Evolutionary conservation across 2,113 vertebrate species (phyloP).

Genomic region (Clupea harengus): DNA sequence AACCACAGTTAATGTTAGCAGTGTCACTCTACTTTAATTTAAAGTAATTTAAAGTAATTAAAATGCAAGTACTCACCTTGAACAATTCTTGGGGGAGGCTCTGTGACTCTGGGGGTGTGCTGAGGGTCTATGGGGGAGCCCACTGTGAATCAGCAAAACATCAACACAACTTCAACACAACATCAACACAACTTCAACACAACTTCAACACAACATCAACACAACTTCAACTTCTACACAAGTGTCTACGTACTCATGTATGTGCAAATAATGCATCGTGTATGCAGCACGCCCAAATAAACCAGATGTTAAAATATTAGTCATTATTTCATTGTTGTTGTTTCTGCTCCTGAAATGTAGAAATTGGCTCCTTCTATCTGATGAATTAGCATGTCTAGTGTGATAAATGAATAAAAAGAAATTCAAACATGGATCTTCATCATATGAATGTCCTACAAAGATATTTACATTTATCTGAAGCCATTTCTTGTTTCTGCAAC

Average conservation of each 20-base stretch:
- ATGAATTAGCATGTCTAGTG: too few species aligned
- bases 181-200: too few species aligned
- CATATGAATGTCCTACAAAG: not conserved
- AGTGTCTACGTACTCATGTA: too few species aligned
- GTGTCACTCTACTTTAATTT: not conserved
- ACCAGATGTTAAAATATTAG: not conserved
- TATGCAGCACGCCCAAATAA: not conserved
- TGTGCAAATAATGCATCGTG: too few species aligned
- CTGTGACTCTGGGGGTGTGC: slow-evolving; percentile 66
- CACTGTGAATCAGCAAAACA: slow-evolving; percentile 23
- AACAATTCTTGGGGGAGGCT: slow-evolving; percentile 58
- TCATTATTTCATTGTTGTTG: too few species aligned
- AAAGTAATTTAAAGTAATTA: not conserved
- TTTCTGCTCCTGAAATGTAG: too few species aligned
- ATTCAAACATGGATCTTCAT: not conserved
- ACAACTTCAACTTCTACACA: too few species aligned
- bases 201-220: too few species aligned
- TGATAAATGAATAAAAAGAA: too few species aligned
- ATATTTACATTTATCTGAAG: not conserved
- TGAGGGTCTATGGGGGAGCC: slow-evolving; percentile 73
- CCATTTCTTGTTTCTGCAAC: not conserved
- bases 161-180: not conserved
- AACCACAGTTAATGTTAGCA: not conserved
- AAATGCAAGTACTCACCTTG: slow-evolving; percentile 57
- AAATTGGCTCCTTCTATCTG: too few species aligned